Percentiles rank a stretch among this genome's conserved stretches.
phyloP scores from a whole-genome alignment of 2,113 vertebrate genomes.

The Amphiprion percula region DNA sequence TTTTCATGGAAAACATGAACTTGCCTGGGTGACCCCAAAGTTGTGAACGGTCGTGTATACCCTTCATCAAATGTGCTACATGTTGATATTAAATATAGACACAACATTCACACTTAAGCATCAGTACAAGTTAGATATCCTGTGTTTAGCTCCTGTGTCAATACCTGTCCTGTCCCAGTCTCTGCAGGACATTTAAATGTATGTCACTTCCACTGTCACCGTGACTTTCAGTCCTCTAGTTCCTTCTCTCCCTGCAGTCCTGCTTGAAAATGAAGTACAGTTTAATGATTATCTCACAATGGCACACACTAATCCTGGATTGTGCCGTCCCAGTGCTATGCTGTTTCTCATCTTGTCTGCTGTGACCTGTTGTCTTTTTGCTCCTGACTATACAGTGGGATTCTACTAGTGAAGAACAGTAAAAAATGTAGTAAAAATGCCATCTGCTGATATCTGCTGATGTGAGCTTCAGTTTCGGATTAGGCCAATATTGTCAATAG shows the following conservation, averaged over 20 bases:
- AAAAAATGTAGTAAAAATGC: no score
- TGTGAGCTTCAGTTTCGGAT: no score
- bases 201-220: not conserved
- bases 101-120: not conserved
- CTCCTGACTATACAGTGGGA: not conserved
- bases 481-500: no score
- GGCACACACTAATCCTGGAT: conserved; percentile 11
- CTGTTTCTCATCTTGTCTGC: conserved; percentile 5
- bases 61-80: not conserved
- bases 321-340: not conserved
- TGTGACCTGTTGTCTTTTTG: conserved; percentile 6
- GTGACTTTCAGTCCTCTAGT: not conserved
- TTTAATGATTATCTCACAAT: conserved; percentile 6
- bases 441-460: no score
- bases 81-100: not conserved
- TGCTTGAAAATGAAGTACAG: not conserved
- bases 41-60: no score
- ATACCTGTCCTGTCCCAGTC: not conserved
- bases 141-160: not conserved
- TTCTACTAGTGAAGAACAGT: no score
- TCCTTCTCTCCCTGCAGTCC: not conserved
- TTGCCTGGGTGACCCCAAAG: no score
- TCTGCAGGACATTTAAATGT: conserved; percentile 38
- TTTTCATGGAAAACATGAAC: no score
- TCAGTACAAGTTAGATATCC: conserved; percentile 15